A percentile compares a stretch with the other conserved stretches of the same genome.
Evolutionary conservation across 1,140 invertebrate species (phyloP).

Genomic region (Meteorus sp.): DNA sequence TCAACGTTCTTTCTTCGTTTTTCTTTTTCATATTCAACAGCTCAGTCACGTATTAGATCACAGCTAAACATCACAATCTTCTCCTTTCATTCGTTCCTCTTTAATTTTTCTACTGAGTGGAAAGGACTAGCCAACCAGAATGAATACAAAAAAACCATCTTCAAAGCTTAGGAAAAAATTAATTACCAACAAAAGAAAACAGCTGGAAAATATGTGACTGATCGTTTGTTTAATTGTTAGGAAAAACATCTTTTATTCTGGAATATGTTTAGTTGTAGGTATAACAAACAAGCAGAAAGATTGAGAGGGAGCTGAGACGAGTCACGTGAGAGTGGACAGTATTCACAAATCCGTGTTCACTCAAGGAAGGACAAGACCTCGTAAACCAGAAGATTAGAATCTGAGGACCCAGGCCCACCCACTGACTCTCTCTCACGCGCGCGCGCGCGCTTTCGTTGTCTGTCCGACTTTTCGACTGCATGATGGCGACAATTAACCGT

Average conservation of each 20-base stretch:
- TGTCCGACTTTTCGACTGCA: slow-evolving; percentile 4
- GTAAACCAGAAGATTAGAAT: slow-evolving; percentile 29
- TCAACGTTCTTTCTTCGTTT: slow-evolving; percentile 17
- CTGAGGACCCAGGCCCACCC: slow-evolving; percentile 27
- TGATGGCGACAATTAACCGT: slow-evolving; percentile 25
- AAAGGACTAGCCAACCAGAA: not conserved
- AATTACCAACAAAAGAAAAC: slow-evolving; percentile 4
- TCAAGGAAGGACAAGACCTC: slow-evolving; percentile 19
- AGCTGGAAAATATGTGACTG: slow-evolving; percentile 14
- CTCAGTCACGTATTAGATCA: slow-evolving; percentile 26
- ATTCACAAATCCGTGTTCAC: not conserved
- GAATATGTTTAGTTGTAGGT: no score
- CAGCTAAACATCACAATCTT: not conserved
- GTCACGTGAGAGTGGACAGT: not conserved
- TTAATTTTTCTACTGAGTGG: no score
- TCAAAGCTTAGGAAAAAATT: not conserved
- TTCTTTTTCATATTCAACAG: slow-evolving; percentile 27
- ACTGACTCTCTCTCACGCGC: slow-evolving; percentile 7
- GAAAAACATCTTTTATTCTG: not conserved
- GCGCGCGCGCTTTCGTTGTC: no score
- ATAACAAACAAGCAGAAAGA: no score
- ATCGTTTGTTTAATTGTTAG: slow-evolving; percentile 13
- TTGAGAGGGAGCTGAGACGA: not conserved
- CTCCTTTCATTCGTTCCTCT: not conserved
- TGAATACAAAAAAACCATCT: slow-evolving; percentile 8